A percentile compares a stretch with the other conserved stretches of the same genome.
These are phyloP conservation scores for Cherax quadricarinatus DNA, from an alignment of 1,140 invertebrate species.

Conservation along the genomic window DNA sequence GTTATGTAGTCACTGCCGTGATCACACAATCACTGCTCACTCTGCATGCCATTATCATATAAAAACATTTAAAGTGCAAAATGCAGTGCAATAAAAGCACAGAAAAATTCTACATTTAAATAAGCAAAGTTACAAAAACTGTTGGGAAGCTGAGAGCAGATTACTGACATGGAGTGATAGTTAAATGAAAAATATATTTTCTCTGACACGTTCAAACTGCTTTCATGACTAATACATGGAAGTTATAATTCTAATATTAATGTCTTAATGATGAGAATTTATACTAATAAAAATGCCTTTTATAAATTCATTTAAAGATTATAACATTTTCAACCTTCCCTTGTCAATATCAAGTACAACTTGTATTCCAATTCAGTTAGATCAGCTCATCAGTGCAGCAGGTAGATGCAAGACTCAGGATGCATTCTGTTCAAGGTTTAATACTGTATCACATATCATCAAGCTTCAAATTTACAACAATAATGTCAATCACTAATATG, in stretches of 20 bases:
- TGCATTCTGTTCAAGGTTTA: background rate
- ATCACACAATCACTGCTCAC: background rate
- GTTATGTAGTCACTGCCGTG: background rate
- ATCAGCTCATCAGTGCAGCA: slow-evolving; percentile 23
- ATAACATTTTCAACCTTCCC: background rate
- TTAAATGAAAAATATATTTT: background rate
- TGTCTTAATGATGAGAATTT: no score
- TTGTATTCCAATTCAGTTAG: background rate
- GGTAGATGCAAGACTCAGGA: slow-evolving; percentile 15
- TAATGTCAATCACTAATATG: no score
- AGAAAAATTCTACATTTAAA: slow-evolving; percentile 34
- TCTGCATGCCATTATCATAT: slow-evolving; percentile 41
- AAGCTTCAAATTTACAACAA: no score
- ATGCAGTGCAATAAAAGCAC: slow-evolving; percentile 60
- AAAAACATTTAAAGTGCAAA: slow-evolving; percentile 19
- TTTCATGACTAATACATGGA: background rate
- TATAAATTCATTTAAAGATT: background rate
- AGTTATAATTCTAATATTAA: no score
- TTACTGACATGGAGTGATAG: slow-evolving; percentile 28
- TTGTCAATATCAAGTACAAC: background rate
- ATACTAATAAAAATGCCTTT: background rate
- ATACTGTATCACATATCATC: background rate
- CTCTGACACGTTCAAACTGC: background rate
- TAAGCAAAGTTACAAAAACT: background rate
- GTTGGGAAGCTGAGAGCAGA: slow-evolving; percentile 11